Conservation (phyloP, 2,888 invertebrate genomes). For the Polymixis lichenea region DNA sequence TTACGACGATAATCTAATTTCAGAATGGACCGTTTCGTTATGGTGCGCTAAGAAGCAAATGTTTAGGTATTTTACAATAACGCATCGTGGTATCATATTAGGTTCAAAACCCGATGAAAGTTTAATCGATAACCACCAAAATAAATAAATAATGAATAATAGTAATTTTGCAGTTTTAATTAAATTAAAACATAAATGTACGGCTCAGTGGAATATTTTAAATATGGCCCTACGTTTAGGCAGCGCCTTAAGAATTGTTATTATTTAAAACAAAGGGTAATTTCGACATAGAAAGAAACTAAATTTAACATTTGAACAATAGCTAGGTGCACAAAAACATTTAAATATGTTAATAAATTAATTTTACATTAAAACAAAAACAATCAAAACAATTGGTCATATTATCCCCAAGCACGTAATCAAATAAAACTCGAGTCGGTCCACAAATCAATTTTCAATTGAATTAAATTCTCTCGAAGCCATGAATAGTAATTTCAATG, state of each 20-base stretch:
- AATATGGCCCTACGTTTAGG: too few relatives aligned
- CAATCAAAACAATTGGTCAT: constrained; percentile 31
- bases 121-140: too few relatives aligned
- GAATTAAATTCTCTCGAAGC: constrained; percentile 51
- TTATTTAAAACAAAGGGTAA: not conserved
- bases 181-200: too few relatives aligned
- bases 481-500: constrained; percentile 56
- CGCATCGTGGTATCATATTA: too few relatives aligned
- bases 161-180: too few relatives aligned
- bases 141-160: too few relatives aligned
- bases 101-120: too few relatives aligned
- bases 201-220: too few relatives aligned
- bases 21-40: too few relatives aligned
- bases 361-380: constrained; percentile 1
- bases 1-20: not conserved
- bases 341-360: not conserved
- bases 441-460: constrained; percentile 57
- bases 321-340: not conserved
- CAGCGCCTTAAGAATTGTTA: not conserved
- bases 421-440: constrained; percentile 42
- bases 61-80: too few relatives aligned
- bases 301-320: not conserved
- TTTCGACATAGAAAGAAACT: not conserved
- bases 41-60: too few relatives aligned
- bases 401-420: constrained; percentile 34